These are phyloP conservation scores for Orchesellides sinensis DNA, from an alignment of 2,888 invertebrate genomes.

Conservation along the genomic window DNA sequence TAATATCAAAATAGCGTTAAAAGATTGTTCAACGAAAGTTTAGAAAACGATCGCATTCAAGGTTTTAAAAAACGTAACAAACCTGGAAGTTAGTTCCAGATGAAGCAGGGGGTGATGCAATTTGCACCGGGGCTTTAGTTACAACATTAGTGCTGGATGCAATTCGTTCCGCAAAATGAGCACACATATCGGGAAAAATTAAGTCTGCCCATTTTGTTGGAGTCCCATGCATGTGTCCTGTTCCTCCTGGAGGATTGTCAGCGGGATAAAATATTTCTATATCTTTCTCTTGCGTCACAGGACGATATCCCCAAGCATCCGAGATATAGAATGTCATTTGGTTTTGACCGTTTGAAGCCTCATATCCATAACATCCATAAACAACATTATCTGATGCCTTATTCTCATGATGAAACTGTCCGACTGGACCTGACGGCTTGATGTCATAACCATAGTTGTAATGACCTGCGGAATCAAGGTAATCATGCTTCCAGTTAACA, in stretches of 20 bases:
- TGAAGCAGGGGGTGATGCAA: constrained; percentile 6
- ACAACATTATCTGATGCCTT: constrained; percentile 85
- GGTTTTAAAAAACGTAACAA: not conserved
- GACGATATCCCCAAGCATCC: constrained; percentile 87
- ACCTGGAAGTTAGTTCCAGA: constrained; percentile 22
- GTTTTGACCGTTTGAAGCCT: constrained; percentile 83
- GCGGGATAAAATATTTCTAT: constrained; percentile 82
- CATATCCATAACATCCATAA: constrained; percentile 88
- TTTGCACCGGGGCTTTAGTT: constrained; percentile 29
- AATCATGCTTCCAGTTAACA: too few relatives aligned
- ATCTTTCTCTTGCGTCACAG: constrained; percentile 83
- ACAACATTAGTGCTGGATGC: constrained; percentile 57
- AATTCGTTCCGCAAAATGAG: constrained; percentile 61
- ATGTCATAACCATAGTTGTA: constrained; percentile 89
- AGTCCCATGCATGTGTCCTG: constrained; percentile 78
- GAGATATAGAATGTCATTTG: constrained; percentile 85
- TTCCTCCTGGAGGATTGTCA: constrained; percentile 74
- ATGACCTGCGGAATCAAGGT: constrained; percentile 81
- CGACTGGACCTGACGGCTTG: constrained; percentile 80
- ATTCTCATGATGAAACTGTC: constrained; percentile 88
- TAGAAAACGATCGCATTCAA: not conserved
- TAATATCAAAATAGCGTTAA: not conserved
- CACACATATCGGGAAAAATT: constrained; percentile 86
- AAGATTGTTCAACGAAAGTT: not conserved
- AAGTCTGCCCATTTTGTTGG: constrained; percentile 83